Evolutionary conservation across 2,797 vertebrate genomes (phyloP).

Genomic region (Halcyon leucocephala): DNA sequence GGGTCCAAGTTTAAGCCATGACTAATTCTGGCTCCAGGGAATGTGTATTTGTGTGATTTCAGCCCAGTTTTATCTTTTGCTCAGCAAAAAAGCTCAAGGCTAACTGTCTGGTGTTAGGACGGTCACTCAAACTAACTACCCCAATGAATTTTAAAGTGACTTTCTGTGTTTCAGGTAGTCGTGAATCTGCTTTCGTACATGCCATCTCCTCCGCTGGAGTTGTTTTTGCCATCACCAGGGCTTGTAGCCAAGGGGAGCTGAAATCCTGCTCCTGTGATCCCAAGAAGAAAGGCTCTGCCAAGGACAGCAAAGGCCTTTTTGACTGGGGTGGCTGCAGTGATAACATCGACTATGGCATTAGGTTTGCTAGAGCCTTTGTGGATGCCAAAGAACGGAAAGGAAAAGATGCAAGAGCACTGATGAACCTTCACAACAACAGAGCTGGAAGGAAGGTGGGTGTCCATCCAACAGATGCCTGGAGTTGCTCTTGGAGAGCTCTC

Average conservation of each 20-base stretch:
- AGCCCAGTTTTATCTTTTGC: constrained; percentile 44
- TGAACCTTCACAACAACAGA: constrained; percentile 97
- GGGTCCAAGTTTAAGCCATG: constrained; percentile 45
- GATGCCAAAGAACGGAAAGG: constrained; percentile 92
- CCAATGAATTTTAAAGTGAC: not conserved
- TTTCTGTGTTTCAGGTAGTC: constrained; percentile 86
- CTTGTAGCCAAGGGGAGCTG: constrained; percentile 95
- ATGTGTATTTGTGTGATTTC: constrained; percentile 14
- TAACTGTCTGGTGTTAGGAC: not conserved
- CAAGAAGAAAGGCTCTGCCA: constrained; percentile 88
- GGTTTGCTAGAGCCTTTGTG: constrained; percentile 91
- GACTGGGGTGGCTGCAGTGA: constrained; percentile 98
- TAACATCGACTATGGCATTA: constrained; percentile 92
- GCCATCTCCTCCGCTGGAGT: constrained; percentile 96
- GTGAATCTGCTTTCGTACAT: constrained; percentile 94
- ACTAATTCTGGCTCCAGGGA: constrained; percentile 61
- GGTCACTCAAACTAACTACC: not conserved
- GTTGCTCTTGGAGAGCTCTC: not conserved
- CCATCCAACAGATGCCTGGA: not conserved
- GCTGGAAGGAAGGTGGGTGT: constrained; percentile 91
- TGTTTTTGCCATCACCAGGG: constrained; percentile 92
- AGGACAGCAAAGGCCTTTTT: constrained; percentile 88
- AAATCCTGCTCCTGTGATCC: constrained; percentile 95
- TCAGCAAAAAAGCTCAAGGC: not conserved
- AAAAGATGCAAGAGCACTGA: constrained; percentile 91